Percentiles rank a stretch among this genome's conserved stretches.
Evolutionary conservation across 1,140 invertebrate species (phyloP).

Genomic region (Pissodes strobi): DNA sequence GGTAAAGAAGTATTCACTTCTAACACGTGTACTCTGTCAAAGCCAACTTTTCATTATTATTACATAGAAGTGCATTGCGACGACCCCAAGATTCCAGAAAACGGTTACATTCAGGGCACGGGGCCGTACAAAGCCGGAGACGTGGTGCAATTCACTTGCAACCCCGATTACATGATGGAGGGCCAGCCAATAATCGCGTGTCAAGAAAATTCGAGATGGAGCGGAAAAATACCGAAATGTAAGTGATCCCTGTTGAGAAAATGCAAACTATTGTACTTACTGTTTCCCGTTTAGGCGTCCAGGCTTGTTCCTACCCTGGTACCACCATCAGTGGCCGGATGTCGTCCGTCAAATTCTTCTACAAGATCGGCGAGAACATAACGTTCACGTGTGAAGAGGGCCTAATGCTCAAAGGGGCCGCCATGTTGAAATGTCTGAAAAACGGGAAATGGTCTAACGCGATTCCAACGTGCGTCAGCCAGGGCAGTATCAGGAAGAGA

Average conservation of each 20-base stretch:
- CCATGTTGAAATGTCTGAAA: conserved; percentile 75
- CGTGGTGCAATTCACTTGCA: conserved; percentile 83
- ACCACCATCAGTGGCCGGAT: conserved; percentile 82
- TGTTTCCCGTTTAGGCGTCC: conserved; percentile 67
- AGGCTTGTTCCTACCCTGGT: conserved; percentile 83
- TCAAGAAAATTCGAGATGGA: conserved; percentile 88
- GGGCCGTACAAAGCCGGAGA: conserved; percentile 79
- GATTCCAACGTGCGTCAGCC: conserved; percentile 69
- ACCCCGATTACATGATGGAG: conserved; percentile 85
- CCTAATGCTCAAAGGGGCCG: conserved; percentile 72
- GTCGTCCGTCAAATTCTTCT: conserved; percentile 85
- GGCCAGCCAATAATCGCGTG: conserved; percentile 83
- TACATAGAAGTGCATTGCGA: conserved; percentile 74
- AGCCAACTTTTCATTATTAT: neutral
- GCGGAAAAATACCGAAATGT: conserved; percentile 81
- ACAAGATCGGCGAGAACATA: conserved; percentile 82
- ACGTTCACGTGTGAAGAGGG: conserved; percentile 82
- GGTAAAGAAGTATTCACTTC: too few species aligned
- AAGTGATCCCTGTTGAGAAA: too few species aligned
- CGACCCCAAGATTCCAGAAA: conserved; percentile 69
- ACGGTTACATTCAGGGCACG: conserved; percentile 75
- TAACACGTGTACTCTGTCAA: too few species aligned
- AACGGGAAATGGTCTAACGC: conserved; percentile 86
- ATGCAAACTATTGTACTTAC: neutral
- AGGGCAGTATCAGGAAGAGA: conserved; percentile 48